Evolutionary conservation across 1,140 invertebrate species (phyloP), one percentile per base, ranked within the genome.

Genomic region (Marisa cornuarietis): DNA sequence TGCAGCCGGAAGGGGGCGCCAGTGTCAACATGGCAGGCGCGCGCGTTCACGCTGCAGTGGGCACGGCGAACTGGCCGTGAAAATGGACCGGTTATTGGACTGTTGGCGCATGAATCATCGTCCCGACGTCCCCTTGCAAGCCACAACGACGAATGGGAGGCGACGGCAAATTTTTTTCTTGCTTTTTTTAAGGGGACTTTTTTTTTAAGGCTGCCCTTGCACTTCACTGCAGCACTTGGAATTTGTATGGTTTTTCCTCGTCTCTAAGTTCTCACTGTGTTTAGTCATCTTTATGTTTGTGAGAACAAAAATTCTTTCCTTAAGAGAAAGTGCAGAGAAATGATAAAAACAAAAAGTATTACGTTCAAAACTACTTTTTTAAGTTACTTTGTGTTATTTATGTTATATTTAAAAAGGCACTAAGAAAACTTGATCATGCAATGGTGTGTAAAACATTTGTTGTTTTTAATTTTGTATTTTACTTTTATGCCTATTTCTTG

Each of bases 11-110:
- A 58, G 54, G 54, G 54, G 54, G 54, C 54, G 54, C 65, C 65
- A 68, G 26, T 68, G 65, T 68, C 65, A 68, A 68, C 65, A 68
- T 31, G 26, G 65, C n/a, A 24, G 22, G 26, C 65, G 65, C n/a
- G 65, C 13, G 26, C 65, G 11, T 68, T 68, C 65, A 68, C 65
- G 65, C 13, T 68, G 65, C 22, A 31, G 22, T 68, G 65, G 11
- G 65, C 65, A 31, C 65, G 65, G 26, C 65, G 26, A 68, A 68
- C 22, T 68, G 14, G 65, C 65, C 65, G 65, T 68, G 65, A 68
- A 68, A 68, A 68, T 68, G 26, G 65, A 31, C 65, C 65, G 65
- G 65, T 68, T 68, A 68, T 68, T 68, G 65, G 65, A 24, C n/a
- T 58, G 54, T 58, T n/a, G n/a, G 65, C 22, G 65, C 13, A 68